Evolutionary conservation across 2,113 vertebrate genomes (phyloP).

Genomic region (Gasterosteus nipponicus): DNA sequence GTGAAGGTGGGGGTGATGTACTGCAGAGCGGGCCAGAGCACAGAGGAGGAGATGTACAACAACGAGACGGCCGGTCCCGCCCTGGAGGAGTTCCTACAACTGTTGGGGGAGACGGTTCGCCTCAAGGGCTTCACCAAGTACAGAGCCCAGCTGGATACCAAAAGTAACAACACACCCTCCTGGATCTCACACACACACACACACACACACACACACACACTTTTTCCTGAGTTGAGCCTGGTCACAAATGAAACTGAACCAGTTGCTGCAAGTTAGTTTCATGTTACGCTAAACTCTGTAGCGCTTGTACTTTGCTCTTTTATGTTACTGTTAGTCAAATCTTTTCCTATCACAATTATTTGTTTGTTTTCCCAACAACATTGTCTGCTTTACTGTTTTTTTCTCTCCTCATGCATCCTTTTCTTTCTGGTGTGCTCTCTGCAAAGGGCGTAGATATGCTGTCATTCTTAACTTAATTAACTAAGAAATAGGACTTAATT

Average conservation of each 20-base stretch:
- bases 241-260: no score
- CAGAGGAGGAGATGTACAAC: constrained; percentile 97
- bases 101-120: constrained; percentile 91
- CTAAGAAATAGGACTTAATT: not conserved
- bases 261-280: not conserved
- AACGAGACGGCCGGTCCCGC: constrained; percentile 91
- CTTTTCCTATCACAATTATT: not conserved
- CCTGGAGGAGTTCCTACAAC: constrained; percentile 94
- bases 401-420: not conserved
- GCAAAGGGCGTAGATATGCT: not conserved
- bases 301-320: constrained; percentile 31
- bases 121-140: constrained; percentile 97
- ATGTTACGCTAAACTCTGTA: constrained; percentile 5
- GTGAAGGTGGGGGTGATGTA: constrained; percentile 98
- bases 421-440: not conserved
- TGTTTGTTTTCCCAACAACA: not conserved
- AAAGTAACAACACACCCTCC: constrained; percentile 86
- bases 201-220: not conserved
- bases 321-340: constrained; percentile 3
- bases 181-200: not conserved
- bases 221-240: not conserved
- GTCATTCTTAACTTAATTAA: not conserved
- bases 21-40: constrained; percentile 92
- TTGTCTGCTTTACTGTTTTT: not conserved
- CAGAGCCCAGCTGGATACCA: constrained; percentile 94